Base-by-base conservation (phyloP, 35 echinoderm and acorn worm genomes). In the Eucidaris tribuloides region DNA sequence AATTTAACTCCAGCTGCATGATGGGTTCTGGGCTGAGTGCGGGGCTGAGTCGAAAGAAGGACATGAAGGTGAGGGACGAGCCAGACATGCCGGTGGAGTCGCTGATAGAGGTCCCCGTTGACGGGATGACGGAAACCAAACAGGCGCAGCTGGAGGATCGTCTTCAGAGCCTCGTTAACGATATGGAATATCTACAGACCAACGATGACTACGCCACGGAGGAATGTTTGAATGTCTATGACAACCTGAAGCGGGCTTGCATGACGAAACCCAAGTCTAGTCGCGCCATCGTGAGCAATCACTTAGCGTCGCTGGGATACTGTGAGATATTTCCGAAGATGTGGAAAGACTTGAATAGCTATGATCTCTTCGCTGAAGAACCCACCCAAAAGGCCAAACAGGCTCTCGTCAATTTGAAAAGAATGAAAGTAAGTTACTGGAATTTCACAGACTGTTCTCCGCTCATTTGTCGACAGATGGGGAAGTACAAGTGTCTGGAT, bases 401-500 rank as follows among this genome's bases (percentile, higher is more conserved):
- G 48, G 88, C 88, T 5, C 43, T 84, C 32, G 20, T 36, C 20
- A 84, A 83, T 62, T 44, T 90, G 32, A 90, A 90, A 70, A 90
- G 82, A 78, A 83, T 90, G 71, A 55, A 65, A 41, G 65, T 61
- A 38, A 64, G 41, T 28, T 97, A 84, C 45, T 96, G 93, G 96
- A 99, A 93, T 55, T 93, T 86, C 65, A 90, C 90, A 57, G 96
- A 99, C 35, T 77, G 79, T 25, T 84, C 82, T 34, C 39, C 38
- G 36, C 45, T 68, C 39, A 39, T 80, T 15, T 83, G 88, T 45
- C 77, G 45, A 35, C 46, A 45, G 17, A 56, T 99, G 19, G 90
- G 87, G 0, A 56, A 84, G 27, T 58, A 64, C 1, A 87, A 71
- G 41, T 78, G 78, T 35, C 41, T 93, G 49, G 79, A 82, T 5